Percentiles rank a stretch among this genome's conserved stretches.
Conservation (phyloP, 2,888 invertebrate species). For the Camptogramma bilineatum region DNA sequence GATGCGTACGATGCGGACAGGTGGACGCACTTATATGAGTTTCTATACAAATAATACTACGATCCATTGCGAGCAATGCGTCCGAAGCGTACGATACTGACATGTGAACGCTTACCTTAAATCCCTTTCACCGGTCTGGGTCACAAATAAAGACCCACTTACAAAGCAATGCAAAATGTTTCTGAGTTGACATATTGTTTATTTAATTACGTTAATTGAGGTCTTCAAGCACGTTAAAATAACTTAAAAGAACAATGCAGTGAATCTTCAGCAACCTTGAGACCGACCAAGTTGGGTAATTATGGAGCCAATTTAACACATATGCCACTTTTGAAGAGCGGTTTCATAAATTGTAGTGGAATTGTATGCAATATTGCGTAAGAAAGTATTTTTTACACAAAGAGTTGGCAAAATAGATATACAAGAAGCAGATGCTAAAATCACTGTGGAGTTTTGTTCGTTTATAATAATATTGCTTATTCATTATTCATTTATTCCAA, state of each 20-base stretch:
- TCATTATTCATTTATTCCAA: too few species aligned
- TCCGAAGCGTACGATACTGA: too few species aligned
- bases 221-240: conserved; percentile 46
- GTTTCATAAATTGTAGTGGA: conserved; percentile 42
- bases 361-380: neutral
- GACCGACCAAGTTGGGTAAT: conserved; percentile 47
- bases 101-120: too few species aligned
- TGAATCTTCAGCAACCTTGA: conserved; percentile 57
- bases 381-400: neutral
- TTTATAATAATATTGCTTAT: too few species aligned
- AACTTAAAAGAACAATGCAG: conserved; percentile 49
- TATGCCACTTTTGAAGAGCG: conserved; percentile 23
- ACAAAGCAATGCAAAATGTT: conserved; percentile 30
- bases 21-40: too few species aligned
- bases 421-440: too few species aligned
- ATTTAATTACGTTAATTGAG: conserved; percentile 42
- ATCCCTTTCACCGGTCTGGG: conserved; percentile 27
- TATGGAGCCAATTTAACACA: conserved; percentile 58
- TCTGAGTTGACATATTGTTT: conserved; percentile 43
- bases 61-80: too few species aligned
- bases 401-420: neutral
- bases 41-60: too few species aligned
- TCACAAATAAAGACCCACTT: conserved; percentile 31
- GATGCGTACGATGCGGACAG: too few species aligned
- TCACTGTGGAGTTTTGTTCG: too few species aligned